Conservation (phyloP, 2,797 vertebrate genomes). For the Notoglanidium macrostoma region DNA sequence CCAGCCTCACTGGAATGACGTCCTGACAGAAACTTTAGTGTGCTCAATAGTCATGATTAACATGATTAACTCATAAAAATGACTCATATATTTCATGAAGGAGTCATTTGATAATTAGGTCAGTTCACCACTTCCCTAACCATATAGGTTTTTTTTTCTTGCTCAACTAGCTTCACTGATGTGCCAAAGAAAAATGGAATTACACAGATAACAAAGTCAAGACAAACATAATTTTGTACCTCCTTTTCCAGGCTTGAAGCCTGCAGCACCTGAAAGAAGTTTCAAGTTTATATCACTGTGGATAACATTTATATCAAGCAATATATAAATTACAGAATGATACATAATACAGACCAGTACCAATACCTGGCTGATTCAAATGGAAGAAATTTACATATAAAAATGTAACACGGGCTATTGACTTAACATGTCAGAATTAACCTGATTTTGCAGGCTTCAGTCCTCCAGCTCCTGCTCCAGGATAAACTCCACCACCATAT, state of each 20-base stretch:
- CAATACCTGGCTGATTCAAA: conserved; percentile 43
- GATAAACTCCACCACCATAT: conserved; percentile 63
- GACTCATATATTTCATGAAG: conserved; percentile 22
- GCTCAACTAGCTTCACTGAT: not conserved
- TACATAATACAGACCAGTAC: conserved; percentile 3
- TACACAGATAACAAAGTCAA: not conserved
- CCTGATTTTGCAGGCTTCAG: conserved; percentile 54
- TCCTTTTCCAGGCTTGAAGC: conserved; percentile 63
- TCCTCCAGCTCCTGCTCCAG: conserved; percentile 65
- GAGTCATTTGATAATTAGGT: conserved; percentile 22
- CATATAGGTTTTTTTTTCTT: not conserved
- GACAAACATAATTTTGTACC: conserved; percentile 43
- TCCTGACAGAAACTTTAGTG: conserved; percentile 5
- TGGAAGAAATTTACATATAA: not conserved
- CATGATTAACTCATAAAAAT: conserved; percentile 14
- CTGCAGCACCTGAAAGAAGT: conserved; percentile 62
- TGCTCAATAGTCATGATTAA: not conserved
- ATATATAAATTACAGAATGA: not conserved
- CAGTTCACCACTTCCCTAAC: conserved; percentile 3
- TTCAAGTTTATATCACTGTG: not conserved
- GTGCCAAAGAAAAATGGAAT: not conserved
- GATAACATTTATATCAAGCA: not conserved
- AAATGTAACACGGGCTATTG: conserved; percentile 49
- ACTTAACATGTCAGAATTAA: not conserved
- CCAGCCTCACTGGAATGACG: conserved; percentile 2